Base-by-base conservation (phyloP, 2,797 vertebrate genomes). In the Macropus fuliginosus region DNA sequence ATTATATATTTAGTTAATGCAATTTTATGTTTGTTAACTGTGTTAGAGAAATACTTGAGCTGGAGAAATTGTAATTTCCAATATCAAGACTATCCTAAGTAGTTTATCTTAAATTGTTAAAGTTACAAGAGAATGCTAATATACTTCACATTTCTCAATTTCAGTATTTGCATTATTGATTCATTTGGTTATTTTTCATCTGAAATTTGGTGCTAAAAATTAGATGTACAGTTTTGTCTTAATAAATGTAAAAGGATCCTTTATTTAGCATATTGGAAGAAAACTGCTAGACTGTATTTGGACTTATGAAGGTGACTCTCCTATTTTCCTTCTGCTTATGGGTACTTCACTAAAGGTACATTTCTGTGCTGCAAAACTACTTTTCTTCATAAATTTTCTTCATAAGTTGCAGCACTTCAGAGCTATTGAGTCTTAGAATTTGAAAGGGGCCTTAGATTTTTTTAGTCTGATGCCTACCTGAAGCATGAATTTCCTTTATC, bases 31-130 rank as follows among this genome's bases (percentile, higher is more conserved):
- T 97, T 81, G 56, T 89, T 92, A 90, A 92, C 54, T 56, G 12
- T 74, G n/a, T 46, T 81, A 81, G 74, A n/a, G 5, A 81, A 81
- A 46, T 81, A 21, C 74, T 31, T 87, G 5, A 92, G 8, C 9
- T 96, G 55, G 81, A 95, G 54, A 96, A 90, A 94, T 96, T 92
- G 56, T 1, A 56, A 95, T 95, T 91, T 92, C 56, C 1, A 87
- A 40, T 95, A 46, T 46, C n/a, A 81, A 46, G 34, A 40, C n/a
- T n/a, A 96, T 96, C 89, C 40, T 52, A 91, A 34, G 40, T 91
- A 55, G 57, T 46, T 95, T 24, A 94, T 31, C 92, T 97, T 3
- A 27, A 93, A n/a, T 92, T 90, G 93, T 55, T 97, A 91, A 96
- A 93, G 16, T 46, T 93, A 4, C 40, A 92, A 28, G 55, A 95